Evolutionary conservation across 2,113 vertebrate genomes (phyloP).

Genomic region (Panthera leo): DNA sequence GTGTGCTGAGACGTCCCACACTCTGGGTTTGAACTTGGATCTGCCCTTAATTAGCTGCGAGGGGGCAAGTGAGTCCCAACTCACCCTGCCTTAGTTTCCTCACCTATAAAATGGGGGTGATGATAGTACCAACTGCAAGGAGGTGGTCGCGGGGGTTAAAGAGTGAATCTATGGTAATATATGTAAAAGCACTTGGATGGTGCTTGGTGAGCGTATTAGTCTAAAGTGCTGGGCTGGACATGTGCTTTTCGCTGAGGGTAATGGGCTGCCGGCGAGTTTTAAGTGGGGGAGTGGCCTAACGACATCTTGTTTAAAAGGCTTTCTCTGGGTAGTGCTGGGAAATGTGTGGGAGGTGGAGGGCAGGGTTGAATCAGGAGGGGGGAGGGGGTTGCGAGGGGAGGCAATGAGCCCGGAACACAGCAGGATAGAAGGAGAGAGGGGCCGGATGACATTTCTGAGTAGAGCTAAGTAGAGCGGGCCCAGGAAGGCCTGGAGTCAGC

Average conservation of each 20-base stretch:
- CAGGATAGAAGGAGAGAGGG: too few species aligned
- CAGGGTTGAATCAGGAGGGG: neutral
- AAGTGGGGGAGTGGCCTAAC: neutral
- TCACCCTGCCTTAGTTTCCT: neutral
- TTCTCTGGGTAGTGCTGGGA: neutral
- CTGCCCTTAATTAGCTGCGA: neutral
- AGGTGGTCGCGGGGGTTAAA: neutral
- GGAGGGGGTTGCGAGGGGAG: neutral
- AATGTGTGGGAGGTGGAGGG: neutral
- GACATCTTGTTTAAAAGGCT: neutral
- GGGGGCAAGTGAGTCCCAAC: neutral
- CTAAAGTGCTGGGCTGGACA: neutral
- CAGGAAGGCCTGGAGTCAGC: neutral
- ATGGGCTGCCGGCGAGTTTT: neutral
- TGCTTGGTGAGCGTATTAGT: neutral
- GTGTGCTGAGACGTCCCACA: neutral
- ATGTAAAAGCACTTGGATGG: accelerated
- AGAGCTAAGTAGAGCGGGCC: neutral
- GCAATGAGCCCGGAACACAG: accelerated
- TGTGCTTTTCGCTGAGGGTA: neutral
- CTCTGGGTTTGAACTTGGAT: neutral
- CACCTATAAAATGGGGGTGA: neutral
- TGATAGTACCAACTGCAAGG: too few species aligned
- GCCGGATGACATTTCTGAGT: neutral
- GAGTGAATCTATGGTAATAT: too few species aligned